A percentile compares a stretch with the other conserved stretches of the same genome.
phyloP scores from a whole-genome alignment of 2,888 invertebrate species.

The Andrena marginata region DNA sequence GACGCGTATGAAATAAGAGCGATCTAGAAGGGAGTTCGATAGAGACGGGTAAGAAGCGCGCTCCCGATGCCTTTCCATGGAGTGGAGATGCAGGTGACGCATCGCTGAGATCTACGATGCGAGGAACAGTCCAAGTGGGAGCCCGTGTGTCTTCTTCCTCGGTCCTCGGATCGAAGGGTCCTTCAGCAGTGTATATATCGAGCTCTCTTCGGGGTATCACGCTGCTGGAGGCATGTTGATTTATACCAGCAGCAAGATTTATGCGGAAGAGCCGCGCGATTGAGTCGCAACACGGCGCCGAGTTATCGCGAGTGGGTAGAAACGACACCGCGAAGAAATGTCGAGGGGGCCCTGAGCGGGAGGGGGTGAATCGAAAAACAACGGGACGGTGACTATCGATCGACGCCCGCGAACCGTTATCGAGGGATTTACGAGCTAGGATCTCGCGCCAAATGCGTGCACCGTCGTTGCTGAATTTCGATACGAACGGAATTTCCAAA shows the following conservation, averaged over 20 bases:
- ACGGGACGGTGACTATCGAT: conserved; percentile 64
- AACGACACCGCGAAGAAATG: conserved; percentile 72
- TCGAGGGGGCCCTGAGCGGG: conserved; percentile 23
- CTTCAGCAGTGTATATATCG: conserved; percentile 77
- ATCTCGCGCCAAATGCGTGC: background rate
- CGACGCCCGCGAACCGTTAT: conserved; percentile 60
- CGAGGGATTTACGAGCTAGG: conserved; percentile 50
- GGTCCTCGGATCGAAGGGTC: conserved; percentile 80
- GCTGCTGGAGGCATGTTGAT: conserved; percentile 84
- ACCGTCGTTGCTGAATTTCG: background rate
- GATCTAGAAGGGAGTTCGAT: conserved; percentile 1
- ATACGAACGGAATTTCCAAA: background rate
- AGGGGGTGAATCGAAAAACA: conserved; percentile 53
- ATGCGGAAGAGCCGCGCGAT: conserved; percentile 84
- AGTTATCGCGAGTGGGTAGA: conserved; percentile 85
- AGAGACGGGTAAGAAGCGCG: conserved; percentile 31
- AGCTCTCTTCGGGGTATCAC: conserved; percentile 80
- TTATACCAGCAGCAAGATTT: conserved; percentile 83
- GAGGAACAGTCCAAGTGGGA: conserved; percentile 77
- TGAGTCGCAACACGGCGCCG: conserved; percentile 85
- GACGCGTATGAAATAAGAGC: background rate
- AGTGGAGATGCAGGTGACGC: conserved; percentile 69
- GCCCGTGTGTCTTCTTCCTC: conserved; percentile 80
- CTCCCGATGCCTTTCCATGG: conserved; percentile 16
- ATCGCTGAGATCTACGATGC: conserved; percentile 71